Evolutionary conservation across 2,113 vertebrate genomes (phyloP).

Genomic region (Ameiurus melas): DNA sequence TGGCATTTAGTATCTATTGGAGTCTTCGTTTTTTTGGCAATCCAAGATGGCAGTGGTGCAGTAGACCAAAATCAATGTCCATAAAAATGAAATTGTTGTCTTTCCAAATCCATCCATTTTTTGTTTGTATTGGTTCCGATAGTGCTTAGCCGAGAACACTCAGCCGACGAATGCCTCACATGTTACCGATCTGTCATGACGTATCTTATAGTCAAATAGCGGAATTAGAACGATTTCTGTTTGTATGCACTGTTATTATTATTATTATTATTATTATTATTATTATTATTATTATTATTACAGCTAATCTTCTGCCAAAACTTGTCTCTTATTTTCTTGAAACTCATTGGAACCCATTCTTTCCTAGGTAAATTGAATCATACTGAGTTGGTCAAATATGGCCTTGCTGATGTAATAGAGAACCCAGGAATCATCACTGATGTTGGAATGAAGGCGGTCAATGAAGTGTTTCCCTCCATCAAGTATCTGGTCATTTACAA

Average conservation of each 20-base stretch:
- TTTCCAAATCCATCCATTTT: too few species aligned
- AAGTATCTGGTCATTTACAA: slow-evolving; percentile 98
- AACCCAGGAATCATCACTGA: slow-evolving; percentile 99
- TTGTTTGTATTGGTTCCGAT: too few species aligned
- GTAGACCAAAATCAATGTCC: too few species aligned
- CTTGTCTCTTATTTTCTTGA: not conserved
- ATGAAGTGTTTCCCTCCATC: slow-evolving; percentile 96
- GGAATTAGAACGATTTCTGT: too few species aligned
- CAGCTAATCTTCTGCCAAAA: not conserved
- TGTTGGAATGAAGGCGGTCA: slow-evolving; percentile 96
- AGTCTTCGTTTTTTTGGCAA: too few species aligned
- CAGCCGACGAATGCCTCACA: too few species aligned
- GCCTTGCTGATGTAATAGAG: slow-evolving; percentile 95
- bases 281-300: not conserved
- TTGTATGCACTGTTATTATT: not conserved
- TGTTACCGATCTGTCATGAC: too few species aligned
- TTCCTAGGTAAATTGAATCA: slow-evolving; percentile 92
- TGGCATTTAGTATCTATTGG: too few species aligned
- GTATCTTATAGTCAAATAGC: too few species aligned
- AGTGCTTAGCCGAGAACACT: too few species aligned
- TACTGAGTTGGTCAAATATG: slow-evolving; percentile 93
- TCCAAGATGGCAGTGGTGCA: too few species aligned
- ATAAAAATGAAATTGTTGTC: too few species aligned
- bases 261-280: not conserved
- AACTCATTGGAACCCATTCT: not conserved